These are phyloP conservation scores for Bombyx huttoni DNA, from an alignment of 2,888 invertebrate genomes.

Conservation along the genomic window DNA sequence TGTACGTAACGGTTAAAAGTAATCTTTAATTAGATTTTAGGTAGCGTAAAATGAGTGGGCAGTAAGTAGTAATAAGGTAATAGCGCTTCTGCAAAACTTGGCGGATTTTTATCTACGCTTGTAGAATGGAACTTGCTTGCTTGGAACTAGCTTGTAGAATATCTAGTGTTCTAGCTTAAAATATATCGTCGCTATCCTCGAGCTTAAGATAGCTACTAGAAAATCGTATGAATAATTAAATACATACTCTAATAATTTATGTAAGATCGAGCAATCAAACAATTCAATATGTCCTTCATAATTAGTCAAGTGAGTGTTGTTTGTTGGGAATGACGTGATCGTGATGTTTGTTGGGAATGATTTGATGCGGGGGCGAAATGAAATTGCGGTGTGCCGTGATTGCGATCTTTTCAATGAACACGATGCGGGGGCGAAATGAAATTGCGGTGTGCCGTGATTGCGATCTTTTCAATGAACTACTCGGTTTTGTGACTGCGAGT, in stretches of 20 bases:
- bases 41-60: no score
- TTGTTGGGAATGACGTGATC: conserved; percentile 41
- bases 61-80: no score
- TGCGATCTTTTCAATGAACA: conserved; percentile 50
- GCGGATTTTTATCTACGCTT: no score
- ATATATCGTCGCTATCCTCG: no score
- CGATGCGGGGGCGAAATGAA: conserved; percentile 55
- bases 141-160: no score
- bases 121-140: no score
- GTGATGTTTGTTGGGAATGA: conserved; percentile 32
- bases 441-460: conserved; percentile 40
- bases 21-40: no score
- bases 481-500: conserved; percentile 31
- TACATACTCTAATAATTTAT: not conserved
- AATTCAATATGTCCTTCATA: conserved; percentile 20
- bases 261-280: not conserved
- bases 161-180: no score
- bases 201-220: not conserved
- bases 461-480: conserved; percentile 48
- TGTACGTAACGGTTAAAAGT: no score
- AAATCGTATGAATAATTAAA: not conserved
- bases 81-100: no score
- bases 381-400: conserved; percentile 43
- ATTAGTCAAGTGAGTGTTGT: conserved; percentile 19
- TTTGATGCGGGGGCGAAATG: conserved; percentile 58